Conservation (phyloP, 2,888 invertebrate species). For the Tetragonula carbonaria region DNA sequence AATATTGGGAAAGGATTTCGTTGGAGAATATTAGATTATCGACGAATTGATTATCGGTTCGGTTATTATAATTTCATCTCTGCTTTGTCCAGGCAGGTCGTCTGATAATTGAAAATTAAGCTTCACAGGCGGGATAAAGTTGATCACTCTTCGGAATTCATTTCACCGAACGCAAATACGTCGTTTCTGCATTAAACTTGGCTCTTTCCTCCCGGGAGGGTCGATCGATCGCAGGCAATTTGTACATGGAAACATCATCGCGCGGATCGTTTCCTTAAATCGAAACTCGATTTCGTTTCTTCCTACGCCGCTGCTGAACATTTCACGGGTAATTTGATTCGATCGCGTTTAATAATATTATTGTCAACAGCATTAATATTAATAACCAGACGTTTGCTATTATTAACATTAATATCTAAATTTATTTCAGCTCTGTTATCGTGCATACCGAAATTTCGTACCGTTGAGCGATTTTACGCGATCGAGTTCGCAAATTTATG, state of each 20-base stretch:
- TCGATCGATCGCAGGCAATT: slow-evolving; percentile 18
- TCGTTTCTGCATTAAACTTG: slow-evolving; percentile 4
- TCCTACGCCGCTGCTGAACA: not conserved
- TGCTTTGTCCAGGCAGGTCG: slow-evolving; percentile 41
- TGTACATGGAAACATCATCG: slow-evolving; percentile 4
- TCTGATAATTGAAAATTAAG: slow-evolving; percentile 72
- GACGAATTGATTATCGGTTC: not conserved
- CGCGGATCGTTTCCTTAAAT: slow-evolving; percentile 6
- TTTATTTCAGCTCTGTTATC: not conserved
- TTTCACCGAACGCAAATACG: slow-evolving; percentile 39
- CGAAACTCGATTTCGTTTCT: slow-evolving; percentile 9
- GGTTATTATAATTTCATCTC: slow-evolving; percentile 5
- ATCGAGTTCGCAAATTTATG: not conserved
- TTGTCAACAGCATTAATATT: not conserved
- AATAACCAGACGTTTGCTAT: not conserved
- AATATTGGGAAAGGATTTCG: not conserved
- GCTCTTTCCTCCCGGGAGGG: slow-evolving; percentile 7
- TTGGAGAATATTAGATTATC: slow-evolving; percentile 3
- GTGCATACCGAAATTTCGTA: too few relatives aligned
- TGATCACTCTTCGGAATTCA: slow-evolving; percentile 36
- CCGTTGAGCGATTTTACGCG: not conserved
- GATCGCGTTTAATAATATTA: not conserved
- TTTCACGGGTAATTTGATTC: not conserved
- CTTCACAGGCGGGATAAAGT: slow-evolving; percentile 37
- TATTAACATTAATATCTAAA: not conserved